Conservation (phyloP, 30 jellyfish, hydroid and myxozoan species). For the Hydra vulgaris region DNA sequence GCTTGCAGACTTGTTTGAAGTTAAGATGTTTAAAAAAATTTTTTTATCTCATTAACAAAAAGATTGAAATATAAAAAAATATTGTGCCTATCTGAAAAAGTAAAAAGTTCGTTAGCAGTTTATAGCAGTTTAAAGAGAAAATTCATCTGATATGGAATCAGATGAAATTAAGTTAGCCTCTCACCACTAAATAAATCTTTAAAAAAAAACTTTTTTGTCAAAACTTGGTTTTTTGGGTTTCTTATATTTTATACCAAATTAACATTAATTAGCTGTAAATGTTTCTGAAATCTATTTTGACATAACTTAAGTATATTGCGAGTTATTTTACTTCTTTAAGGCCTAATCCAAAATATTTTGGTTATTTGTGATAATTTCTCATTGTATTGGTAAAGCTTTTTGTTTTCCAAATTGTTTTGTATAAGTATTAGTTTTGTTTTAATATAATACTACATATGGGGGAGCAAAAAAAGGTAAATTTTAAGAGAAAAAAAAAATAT, state of each 20-base stretch:
- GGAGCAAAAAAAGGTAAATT: background rate
- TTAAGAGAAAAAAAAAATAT: background rate
- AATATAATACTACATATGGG: background rate
- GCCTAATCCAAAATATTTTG: background rate
- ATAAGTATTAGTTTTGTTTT: background rate
- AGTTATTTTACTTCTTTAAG: background rate
- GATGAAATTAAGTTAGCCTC: background rate
- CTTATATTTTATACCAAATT: background rate
- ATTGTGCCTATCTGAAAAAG: too few species aligned
- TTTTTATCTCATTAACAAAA: too few species aligned
- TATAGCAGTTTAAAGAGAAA: too few species aligned
- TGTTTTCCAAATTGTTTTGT: background rate
- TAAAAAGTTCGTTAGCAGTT: too few species aligned
- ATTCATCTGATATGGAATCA: too few species aligned
- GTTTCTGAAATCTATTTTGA: conserved; percentile 3
- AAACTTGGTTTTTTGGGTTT: too few species aligned
- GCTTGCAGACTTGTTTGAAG: too few species aligned
- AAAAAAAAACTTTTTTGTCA: background rate
- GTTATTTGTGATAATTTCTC: background rate
- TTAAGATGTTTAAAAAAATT: too few species aligned
- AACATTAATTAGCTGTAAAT: conserved; percentile 3
- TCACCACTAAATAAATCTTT: too few species aligned
- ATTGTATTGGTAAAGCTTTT: background rate
- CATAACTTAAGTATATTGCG: background rate
- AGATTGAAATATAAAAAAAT: too few species aligned